Conservation (phyloP, 2,797 vertebrate genomes). For the Acanthis flammea region DNA sequence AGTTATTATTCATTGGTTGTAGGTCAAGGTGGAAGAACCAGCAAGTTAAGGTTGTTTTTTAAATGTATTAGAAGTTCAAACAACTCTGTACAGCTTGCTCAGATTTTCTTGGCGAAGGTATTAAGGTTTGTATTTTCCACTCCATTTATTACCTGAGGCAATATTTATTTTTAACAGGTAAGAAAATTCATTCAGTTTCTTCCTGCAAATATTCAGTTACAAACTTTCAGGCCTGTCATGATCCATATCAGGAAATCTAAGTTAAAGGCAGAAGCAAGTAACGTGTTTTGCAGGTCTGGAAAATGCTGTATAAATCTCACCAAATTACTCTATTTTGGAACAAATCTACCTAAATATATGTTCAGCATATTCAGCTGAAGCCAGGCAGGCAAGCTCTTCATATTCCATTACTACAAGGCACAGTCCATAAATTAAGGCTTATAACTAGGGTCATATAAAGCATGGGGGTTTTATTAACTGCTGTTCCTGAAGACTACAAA, state of each 20-base stretch:
- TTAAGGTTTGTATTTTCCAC: neutral
- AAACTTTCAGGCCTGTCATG: neutral
- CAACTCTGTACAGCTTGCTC: neutral
- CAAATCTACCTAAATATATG: neutral
- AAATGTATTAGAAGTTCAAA: neutral
- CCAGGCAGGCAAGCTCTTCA: neutral
- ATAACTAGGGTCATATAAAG: neutral
- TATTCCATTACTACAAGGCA: neutral
- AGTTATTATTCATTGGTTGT: constrained; percentile 4
- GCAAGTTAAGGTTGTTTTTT: neutral
- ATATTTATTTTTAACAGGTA: constrained; percentile 42
- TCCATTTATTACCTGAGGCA: neutral
- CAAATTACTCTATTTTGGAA: neutral
- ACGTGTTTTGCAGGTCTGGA: neutral
- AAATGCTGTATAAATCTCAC: neutral
- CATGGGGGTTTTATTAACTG: neutral
- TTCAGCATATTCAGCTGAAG: neutral
- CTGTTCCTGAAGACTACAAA: neutral
- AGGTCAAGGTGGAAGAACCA: constrained; percentile 22
- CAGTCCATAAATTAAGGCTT: neutral
- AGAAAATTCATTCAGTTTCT: neutral
- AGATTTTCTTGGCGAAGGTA: constrained; percentile 9
- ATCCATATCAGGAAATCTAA: neutral
- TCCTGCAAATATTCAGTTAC: neutral
- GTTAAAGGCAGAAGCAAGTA: neutral